These are phyloP conservation scores for Oxycera nigricornis DNA, from an alignment of 2,888 invertebrate genomes.

Conservation along the genomic window DNA sequence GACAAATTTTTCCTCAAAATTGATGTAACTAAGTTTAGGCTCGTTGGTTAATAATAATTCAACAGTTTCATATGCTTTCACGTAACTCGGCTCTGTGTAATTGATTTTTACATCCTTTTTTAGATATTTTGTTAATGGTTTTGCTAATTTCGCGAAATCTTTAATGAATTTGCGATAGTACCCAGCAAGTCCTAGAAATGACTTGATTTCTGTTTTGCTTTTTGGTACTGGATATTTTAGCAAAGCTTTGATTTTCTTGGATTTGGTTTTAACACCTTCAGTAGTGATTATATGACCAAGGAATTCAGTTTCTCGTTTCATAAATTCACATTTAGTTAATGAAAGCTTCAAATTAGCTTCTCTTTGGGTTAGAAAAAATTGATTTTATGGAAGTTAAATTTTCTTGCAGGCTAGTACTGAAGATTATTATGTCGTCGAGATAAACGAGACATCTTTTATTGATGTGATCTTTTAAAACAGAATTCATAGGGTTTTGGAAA, in stretches of 20 bases:
- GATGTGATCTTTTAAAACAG: not conserved
- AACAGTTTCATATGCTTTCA: no score
- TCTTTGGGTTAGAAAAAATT: not conserved
- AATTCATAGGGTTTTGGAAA: not conserved
- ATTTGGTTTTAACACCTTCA: not conserved
- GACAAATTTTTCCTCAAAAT: no score
- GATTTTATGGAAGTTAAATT: not conserved
- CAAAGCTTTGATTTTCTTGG: not conserved
- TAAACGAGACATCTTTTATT: not conserved
- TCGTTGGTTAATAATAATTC: no score
- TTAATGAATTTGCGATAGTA: not conserved
- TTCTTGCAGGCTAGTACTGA: not conserved
- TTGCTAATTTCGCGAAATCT: not conserved
- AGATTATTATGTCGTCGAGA: no score
- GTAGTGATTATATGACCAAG: not conserved
- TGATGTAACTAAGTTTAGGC: no score
- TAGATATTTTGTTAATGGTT: no score
- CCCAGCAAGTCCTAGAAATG: not conserved
- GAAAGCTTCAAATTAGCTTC: not conserved
- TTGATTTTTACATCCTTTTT: no score
- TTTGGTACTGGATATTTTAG: not conserved
- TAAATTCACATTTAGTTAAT: not conserved
- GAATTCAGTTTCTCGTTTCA: not conserved
- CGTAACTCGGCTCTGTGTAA: no score
- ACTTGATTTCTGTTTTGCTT: not conserved